These are phyloP conservation scores for Thunnus maccoyii DNA, from an alignment of 2,113 vertebrate species.

Conservation along the genomic window DNA sequence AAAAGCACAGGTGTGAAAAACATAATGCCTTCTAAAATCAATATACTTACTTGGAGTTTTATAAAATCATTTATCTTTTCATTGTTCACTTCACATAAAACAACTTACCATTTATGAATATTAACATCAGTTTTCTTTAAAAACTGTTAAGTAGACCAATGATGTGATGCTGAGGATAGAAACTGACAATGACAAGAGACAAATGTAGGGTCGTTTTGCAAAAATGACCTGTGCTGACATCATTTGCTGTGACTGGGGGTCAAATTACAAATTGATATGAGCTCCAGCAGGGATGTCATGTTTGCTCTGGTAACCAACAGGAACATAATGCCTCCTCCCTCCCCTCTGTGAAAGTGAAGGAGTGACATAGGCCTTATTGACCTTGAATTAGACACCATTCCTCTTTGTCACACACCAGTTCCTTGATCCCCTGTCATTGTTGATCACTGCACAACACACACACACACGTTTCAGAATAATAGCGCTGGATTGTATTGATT, in stretches of 20 bases:
- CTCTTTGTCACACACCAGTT: constrained; percentile 88
- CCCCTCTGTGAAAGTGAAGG: constrained; percentile 47
- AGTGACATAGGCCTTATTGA: constrained; percentile 79
- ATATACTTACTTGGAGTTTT: not conserved
- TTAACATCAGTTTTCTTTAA: not conserved
- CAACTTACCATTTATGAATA: not conserved
- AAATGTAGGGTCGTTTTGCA: constrained; percentile 48
- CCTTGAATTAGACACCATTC: constrained; percentile 84
- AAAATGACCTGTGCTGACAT: constrained; percentile 64
- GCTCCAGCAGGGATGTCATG: constrained; percentile 69
- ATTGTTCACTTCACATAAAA: not conserved
- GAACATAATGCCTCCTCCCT: constrained; percentile 65
- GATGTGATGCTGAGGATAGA: constrained; percentile 4
- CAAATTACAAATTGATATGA: constrained; percentile 78
- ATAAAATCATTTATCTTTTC: not conserved
- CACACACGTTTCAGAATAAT: constrained; percentile 83
- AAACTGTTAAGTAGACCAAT: no score
- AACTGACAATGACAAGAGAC: constrained; percentile 19
- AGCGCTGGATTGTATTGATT: constrained; percentile 90
- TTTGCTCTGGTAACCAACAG: constrained; percentile 79
- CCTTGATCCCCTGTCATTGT: constrained; percentile 84
- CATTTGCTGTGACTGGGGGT: constrained; percentile 57
- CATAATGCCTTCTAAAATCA: not conserved
- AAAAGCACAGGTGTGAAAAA: not conserved
- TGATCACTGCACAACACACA: constrained; percentile 60